Percentiles rank a stretch among this genome's conserved stretches.
Evolutionary conservation across 2,797 vertebrate species (phyloP).

Genomic region (Gephyroberyx darwinii): DNA sequence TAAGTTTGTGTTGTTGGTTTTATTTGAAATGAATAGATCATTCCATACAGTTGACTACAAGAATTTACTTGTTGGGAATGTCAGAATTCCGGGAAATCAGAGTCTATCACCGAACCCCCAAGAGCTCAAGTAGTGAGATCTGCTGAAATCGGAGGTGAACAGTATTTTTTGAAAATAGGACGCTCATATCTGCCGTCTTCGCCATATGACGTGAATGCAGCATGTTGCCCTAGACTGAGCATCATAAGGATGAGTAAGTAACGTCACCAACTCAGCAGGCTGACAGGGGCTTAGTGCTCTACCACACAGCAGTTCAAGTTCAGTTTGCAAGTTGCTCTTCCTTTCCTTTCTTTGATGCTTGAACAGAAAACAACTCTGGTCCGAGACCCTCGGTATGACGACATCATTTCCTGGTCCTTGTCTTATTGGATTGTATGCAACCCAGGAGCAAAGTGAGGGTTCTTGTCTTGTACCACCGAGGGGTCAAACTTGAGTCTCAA

Average conservation of each 20-base stretch:
- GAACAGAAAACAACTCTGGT: background rate
- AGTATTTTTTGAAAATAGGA: background rate
- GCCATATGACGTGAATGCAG: slow-evolving; percentile 27
- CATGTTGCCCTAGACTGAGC: slow-evolving; percentile 4
- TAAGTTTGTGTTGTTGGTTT: too few species aligned
- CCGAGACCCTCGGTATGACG: slow-evolving; percentile 31
- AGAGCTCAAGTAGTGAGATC: background rate
- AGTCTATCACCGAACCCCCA: too few species aligned
- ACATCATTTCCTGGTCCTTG: slow-evolving; percentile 33
- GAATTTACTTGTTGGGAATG: too few species aligned
- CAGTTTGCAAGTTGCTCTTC: slow-evolving; percentile 5
- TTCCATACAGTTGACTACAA: too few species aligned
- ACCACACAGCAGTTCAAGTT: background rate
- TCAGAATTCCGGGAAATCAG: too few species aligned
- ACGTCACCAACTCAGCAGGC: slow-evolving; percentile 13
- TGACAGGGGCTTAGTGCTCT: slow-evolving; percentile 4
- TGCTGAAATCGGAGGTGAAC: background rate
- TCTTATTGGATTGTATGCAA: slow-evolving; percentile 5
- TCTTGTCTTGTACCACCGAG: background rate
- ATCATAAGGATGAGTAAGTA: background rate
- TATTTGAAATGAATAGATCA: too few species aligned
- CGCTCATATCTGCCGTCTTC: too few species aligned
- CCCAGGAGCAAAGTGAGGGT: background rate
- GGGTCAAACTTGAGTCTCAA: too few species aligned
- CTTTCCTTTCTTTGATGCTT: background rate